Conservation (phyloP, 2,797 vertebrate genomes). For the Caiman crocodilus region DNA sequence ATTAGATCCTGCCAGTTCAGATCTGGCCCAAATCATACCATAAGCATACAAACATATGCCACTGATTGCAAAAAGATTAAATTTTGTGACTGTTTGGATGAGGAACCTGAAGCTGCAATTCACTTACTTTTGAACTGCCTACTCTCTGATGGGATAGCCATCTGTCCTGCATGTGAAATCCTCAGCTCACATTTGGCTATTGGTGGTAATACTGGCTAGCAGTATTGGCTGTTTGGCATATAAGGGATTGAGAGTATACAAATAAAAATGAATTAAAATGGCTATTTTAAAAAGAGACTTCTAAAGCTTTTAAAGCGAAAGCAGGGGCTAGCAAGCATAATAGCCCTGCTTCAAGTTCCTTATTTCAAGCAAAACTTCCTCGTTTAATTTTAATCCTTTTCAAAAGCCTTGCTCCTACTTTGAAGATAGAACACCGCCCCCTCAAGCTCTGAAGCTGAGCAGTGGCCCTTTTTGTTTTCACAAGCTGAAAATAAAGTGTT, state of each 20-base stretch:
- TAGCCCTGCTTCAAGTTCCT: conserved; percentile 58
- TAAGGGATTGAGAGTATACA: conserved; percentile 53
- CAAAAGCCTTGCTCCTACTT: conserved; percentile 64
- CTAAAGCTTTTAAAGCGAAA: conserved; percentile 39
- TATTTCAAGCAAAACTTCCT: conserved; percentile 51
- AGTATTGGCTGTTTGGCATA: conserved; percentile 14
- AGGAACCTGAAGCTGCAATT: conserved; percentile 61
- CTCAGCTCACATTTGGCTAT: not conserved
- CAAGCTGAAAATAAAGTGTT: conserved; percentile 81
- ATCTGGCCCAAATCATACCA: conserved; percentile 64
- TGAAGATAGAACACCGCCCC: conserved; percentile 65
- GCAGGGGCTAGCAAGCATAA: not conserved
- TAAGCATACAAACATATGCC: conserved; percentile 76
- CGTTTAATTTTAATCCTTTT: conserved; percentile 78
- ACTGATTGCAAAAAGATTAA: conserved; percentile 67
- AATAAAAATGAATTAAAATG: conserved; percentile 44
- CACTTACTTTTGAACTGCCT: conserved; percentile 72
- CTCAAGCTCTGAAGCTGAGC: conserved; percentile 70
- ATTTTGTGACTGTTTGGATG: conserved; percentile 73
- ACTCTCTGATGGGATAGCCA: conserved; percentile 62
- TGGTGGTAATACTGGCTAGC: conserved; percentile 45
- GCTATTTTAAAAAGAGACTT: conserved; percentile 5
- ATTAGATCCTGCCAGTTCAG: conserved; percentile 54
- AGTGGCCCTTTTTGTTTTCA: conserved; percentile 77
- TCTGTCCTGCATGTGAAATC: conserved; percentile 68